Percentiles rank a stretch among this genome's conserved stretches.
Evolutionary conservation across 2,888 invertebrate genomes (phyloP).

Genomic region (Chorisops tibialis): DNA sequence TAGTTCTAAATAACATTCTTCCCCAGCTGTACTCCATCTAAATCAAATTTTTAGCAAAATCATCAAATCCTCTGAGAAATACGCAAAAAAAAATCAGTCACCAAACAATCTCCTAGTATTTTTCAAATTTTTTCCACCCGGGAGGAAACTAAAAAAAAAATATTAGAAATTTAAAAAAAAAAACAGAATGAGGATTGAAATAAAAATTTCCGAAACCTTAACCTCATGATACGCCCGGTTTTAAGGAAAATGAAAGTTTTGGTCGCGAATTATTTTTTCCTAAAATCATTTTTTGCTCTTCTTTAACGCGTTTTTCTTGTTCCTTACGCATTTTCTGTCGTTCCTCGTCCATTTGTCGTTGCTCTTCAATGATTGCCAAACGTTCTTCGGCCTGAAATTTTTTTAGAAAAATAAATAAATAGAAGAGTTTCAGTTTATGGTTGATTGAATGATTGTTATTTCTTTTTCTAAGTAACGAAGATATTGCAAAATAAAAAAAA

Average conservation of each 20-base stretch:
- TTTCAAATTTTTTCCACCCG: no score
- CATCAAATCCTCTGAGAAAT: no score
- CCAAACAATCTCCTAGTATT: no score
- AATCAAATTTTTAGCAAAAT: no score
- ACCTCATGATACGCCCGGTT: conserved; percentile 69
- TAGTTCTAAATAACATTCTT: no score
- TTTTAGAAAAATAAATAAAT: conserved; percentile 15
- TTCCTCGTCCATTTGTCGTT: conserved; percentile 93
- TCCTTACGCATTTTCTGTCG: conserved; percentile 89
- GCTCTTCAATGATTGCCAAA: conserved; percentile 94
- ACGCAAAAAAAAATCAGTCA: no score
- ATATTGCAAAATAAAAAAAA: background rate
- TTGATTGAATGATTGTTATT: background rate
- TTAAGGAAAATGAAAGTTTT: conserved; percentile 87
- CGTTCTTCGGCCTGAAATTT: conserved; percentile 85
- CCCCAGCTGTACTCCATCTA: no score
- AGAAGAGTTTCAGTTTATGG: background rate
- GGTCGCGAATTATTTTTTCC: conserved; percentile 97
- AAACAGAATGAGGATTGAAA: background rate
- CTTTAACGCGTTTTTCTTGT: conserved; percentile 86
- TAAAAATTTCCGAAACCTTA: background rate
- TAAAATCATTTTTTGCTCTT: conserved; percentile 94
- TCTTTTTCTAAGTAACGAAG: background rate
- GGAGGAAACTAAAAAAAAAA: background rate
- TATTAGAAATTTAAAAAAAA: background rate